Evolutionary conservation across 2,888 invertebrate genomes (phyloP).

Genomic region (Prosapia bicincta): DNA sequence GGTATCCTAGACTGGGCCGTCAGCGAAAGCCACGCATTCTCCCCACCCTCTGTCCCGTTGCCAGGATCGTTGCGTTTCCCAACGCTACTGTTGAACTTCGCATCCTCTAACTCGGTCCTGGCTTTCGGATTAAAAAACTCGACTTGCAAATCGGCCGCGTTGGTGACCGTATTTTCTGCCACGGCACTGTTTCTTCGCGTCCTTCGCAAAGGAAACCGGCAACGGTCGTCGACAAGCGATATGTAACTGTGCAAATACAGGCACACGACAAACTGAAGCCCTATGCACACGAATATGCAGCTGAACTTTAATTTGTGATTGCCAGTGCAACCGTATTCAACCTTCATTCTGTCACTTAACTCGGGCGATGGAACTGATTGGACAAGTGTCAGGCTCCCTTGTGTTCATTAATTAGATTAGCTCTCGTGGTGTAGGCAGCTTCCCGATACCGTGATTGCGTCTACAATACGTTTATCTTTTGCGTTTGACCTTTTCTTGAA

Average conservation of each 20-base stretch:
- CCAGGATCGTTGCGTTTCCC: slow-evolving; percentile 39
- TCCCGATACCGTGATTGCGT: too few relatives aligned
- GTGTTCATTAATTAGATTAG: too few relatives aligned
- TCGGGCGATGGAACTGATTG: too few relatives aligned
- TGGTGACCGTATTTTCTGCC: slow-evolving; percentile 32
- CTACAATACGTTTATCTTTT: too few relatives aligned
- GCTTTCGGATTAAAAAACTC: slow-evolving; percentile 73
- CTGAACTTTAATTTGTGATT: not conserved
- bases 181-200: slow-evolving; percentile 29
- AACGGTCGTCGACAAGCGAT: not conserved
- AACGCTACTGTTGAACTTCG: slow-evolving; percentile 46
- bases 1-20: slow-evolving; percentile 84
- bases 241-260: not conserved
- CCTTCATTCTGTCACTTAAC: not conserved
- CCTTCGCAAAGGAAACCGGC: not conserved
- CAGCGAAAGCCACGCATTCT: slow-evolving; percentile 79
- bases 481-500: too few relatives aligned
- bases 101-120: slow-evolving; percentile 60
- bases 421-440: too few relatives aligned
- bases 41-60: slow-evolving; percentile 46
- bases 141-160: slow-evolving; percentile 53
- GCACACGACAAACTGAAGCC: not conserved
- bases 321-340: not conserved
- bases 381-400: too few relatives aligned
- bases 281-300: not conserved